Evolutionary conservation across 53 echinoderm and acorn worm genomes (phyloP), one percentile per base, ranked within the genome.

Genomic region (Temnopleurus reevesii): DNA sequence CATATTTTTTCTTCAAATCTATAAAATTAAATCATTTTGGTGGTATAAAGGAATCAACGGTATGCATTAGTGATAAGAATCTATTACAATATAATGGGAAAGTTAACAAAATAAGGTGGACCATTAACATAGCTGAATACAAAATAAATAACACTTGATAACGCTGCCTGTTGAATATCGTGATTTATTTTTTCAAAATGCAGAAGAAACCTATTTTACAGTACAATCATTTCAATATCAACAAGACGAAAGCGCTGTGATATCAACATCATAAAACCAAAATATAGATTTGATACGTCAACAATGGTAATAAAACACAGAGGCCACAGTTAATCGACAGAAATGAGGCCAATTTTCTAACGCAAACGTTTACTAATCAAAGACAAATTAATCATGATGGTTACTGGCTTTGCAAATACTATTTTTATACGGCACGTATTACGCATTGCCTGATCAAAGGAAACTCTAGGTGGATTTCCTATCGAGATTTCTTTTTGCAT

Each of bases 171-270:
- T 79, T 27, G 46, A 79, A 79, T 79, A 79, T 79, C 41, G 83
- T 83, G 55, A 83, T 83, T 83, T 83, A 83, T 83, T 56, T 81
- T 63, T 83, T 83, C 83, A 83, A 83, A 83, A 83, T 83, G 83
- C 83, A 55, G 83, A 83, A 83, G 83, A 83, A 83, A 83, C 55
- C 83, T 83, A 83, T 83, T 47, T 83, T 83, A 83, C 83, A 83
- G n/a, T 55, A 83, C 57, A 35, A 34, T 17, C 55, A 29, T 36
- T 83, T 49, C 24, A 71, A 83, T 55, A 55, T 83, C 83, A 55
- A 79, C 79, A 79, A 45, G 79, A 55, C 83, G 83, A 83, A 83
- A 83, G 83, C 83, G 83, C 83, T 83, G 83, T 83, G 83, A 83
- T 83, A 83, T 83, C 30, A 35, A 79, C 49, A 28, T 49, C 79